Base-by-base conservation (phyloP, 2,113 vertebrate species). In the Scomber japonicus region DNA sequence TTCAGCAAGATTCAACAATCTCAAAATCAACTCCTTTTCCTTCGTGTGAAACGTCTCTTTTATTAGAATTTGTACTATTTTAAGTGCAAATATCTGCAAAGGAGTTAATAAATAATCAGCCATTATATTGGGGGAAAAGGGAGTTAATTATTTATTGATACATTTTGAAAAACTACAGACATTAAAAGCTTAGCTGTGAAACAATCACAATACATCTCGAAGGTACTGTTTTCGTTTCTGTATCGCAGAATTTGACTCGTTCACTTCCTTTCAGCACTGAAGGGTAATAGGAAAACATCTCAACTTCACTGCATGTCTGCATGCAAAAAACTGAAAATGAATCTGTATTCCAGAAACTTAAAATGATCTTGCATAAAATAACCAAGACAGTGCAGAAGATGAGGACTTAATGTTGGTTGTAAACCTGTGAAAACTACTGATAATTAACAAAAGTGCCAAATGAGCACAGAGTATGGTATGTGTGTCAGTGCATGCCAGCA, bases 401-500 rank as follows among this genome's bases (percentile, higher is more conserved):
- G 17, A 3, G n/a, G 14, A 27, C 5, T 24, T 30, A 55, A 21
- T 57, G 1, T 49, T 40, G 35, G 35, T 40, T 40, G 35, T 40
- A 9, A 40, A 40, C 31, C 5, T 35, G 31, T 35, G 4, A 35
- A 35, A 35, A 35, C 31, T 35, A 35, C 31, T 35, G 31, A 5
- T 35, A 35, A 6, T 8, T 35, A 35, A 9, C 6, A 35, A 35
- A 35, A 1, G 35, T 35, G 7, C 35, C 35, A 40, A 40, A 2
- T 40, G 35, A 40, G 9, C 35, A 9, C 35, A 40, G 35, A 40
- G 16, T 65, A 46, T 46, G 24, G 16, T 49, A 16, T 48, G 50
- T 59, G 46, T 68, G 19, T 31, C 10, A 4, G 30, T 30, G 61
- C 45, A 59, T 80, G 62, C 48, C 27, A 62, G 55, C 1, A 59